phyloP scores from a whole-genome alignment of 2,797 vertebrate species.

The Uromys caudimaculatus region DNA sequence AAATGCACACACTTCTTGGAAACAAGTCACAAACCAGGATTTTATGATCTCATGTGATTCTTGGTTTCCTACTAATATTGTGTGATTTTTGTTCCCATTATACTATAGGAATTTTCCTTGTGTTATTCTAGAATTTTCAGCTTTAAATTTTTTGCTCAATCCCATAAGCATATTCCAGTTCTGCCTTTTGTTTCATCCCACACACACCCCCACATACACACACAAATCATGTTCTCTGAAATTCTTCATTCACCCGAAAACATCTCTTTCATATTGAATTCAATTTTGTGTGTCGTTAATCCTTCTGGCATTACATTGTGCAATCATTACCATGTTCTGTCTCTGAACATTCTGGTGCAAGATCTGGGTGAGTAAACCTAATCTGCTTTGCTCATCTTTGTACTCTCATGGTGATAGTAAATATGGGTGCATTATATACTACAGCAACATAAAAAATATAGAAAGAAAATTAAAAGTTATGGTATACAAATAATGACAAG shows the following conservation, averaged over 20 bases:
- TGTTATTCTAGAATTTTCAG: not conserved
- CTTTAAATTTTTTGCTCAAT: not conserved
- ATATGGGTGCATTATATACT: not conserved
- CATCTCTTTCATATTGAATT: not conserved
- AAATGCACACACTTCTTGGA: not conserved
- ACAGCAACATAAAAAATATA: not conserved
- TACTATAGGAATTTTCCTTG: not conserved
- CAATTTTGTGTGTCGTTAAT: not conserved
- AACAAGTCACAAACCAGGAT: not conserved
- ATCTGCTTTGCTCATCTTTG: not conserved
- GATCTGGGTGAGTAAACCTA: not conserved
- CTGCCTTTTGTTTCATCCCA: not conserved
- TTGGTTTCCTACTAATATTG: not conserved
- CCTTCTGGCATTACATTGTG: not conserved
- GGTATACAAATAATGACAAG: not conserved
- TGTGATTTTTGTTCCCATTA: not conserved
- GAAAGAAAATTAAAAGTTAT: not conserved
- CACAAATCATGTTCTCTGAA: not conserved
- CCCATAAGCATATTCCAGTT: not conserved
- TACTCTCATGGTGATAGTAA: not conserved
- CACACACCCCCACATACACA: no score
- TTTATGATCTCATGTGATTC: not conserved
- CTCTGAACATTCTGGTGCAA: not conserved
- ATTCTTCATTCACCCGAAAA: not conserved
- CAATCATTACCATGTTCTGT: not conserved